Evolutionary conservation across 2,797 vertebrate genomes (phyloP).

Genomic region (Gobio occitaniae): DNA sequence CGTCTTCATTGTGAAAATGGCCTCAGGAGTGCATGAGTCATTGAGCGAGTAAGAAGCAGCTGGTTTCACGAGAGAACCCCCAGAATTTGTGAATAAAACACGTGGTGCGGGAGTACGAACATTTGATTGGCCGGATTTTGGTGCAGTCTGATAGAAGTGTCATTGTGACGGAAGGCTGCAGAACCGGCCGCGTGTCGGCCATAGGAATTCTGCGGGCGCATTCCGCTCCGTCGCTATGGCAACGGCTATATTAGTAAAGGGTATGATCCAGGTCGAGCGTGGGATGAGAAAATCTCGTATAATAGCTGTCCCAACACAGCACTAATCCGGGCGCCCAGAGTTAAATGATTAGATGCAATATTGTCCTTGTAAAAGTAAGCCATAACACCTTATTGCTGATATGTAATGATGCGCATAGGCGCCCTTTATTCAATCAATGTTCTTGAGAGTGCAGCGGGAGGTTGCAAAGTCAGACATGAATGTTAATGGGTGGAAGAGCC

Average conservation of each 20-base stretch:
- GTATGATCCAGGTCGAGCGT: slow-evolving; percentile 45
- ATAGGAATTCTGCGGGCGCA: slow-evolving; percentile 65
- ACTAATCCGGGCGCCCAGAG: neutral
- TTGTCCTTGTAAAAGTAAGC: neutral
- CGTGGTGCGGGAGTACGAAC: slow-evolving; percentile 60
- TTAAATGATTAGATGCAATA: neutral
- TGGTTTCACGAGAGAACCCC: slow-evolving; percentile 63
- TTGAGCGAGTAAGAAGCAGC: slow-evolving; percentile 49
- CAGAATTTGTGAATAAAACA: slow-evolving; percentile 77
- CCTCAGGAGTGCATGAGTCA: slow-evolving; percentile 54
- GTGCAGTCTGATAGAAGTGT: slow-evolving; percentile 85
- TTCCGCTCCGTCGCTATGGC: slow-evolving; percentile 61
- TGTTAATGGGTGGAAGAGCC: neutral
- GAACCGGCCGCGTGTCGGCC: slow-evolving; percentile 56
- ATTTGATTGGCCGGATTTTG: slow-evolving; percentile 89
- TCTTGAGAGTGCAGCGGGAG: neutral
- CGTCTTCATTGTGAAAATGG: slow-evolving; percentile 29
- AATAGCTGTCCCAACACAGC: neutral
- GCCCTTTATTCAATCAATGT: neutral
- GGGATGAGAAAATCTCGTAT: slow-evolving; percentile 35
- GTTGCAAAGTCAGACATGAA: neutral
- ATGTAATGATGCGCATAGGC: neutral
- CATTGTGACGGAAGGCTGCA: slow-evolving; percentile 71
- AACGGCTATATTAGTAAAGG: slow-evolving; percentile 55
- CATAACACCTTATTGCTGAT: neutral